Evolutionary conservation across 2,888 invertebrate genomes (phyloP).

Genomic region (Heteromyza rotundicornis): DNA sequence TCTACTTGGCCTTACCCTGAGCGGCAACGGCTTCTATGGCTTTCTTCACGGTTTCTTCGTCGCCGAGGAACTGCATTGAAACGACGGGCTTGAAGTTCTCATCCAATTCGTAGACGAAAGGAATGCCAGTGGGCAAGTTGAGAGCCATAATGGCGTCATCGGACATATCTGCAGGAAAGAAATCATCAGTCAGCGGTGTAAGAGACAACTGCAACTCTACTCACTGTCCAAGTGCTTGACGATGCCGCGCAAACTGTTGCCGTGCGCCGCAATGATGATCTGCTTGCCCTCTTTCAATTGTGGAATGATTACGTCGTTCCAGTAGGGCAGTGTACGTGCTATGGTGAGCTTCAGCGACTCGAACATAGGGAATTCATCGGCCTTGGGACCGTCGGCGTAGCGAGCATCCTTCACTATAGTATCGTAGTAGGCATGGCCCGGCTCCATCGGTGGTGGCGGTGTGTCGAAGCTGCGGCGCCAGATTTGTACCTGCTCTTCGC

Average conservation of each 20-base stretch:
- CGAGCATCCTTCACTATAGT: constrained; percentile 79
- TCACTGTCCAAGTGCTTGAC: constrained; percentile 86
- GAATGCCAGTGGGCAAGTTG: constrained; percentile 82
- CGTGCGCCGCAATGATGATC: constrained; percentile 86
- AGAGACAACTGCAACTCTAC: constrained; percentile 38
- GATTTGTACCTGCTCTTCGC: constrained; percentile 82
- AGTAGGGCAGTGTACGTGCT: constrained; percentile 84
- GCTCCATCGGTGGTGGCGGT: constrained; percentile 85
- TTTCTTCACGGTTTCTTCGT: constrained; percentile 79
- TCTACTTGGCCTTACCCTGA: constrained; percentile 76
- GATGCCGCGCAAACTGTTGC: constrained; percentile 86
- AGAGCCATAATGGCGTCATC: constrained; percentile 80
- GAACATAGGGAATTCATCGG: constrained; percentile 81
- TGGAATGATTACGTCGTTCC: constrained; percentile 79
- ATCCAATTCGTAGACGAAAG: constrained; percentile 81
- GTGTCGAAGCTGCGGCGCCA: constrained; percentile 88
- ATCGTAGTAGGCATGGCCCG: constrained; percentile 78
- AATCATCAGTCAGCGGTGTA: background rate
- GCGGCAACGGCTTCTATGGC: constrained; percentile 83
- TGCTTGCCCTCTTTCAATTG: constrained; percentile 82
- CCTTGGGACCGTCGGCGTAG: constrained; percentile 75
- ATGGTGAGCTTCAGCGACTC: constrained; percentile 87
- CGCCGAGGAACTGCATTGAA: constrained; percentile 81
- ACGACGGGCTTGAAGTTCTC: constrained; percentile 77
- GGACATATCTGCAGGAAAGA: constrained; percentile 66